Percentiles rank a stretch among this genome's conserved stretches.
These are phyloP conservation scores for Palythoa caribaeorum DNA, from an alignment of 92 coral and sea anemone genomes.

Conservation along the genomic window DNA sequence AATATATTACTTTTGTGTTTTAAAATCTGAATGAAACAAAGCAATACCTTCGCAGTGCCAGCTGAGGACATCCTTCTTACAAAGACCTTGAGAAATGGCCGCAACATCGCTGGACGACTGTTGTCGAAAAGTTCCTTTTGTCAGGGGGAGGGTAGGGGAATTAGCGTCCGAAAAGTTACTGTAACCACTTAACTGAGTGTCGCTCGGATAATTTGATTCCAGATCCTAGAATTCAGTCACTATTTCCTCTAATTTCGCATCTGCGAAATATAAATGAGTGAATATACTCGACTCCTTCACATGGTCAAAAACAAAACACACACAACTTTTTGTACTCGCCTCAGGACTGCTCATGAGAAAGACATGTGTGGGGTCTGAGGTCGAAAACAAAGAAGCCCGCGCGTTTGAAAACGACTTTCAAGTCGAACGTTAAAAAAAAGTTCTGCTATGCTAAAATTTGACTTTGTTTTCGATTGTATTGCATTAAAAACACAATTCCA, in stretches of 20 bases:
- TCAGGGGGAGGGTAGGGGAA: background rate
- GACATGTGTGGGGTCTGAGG: constrained; percentile 4
- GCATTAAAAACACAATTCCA: background rate
- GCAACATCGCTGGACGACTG: background rate
- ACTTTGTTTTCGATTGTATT: background rate
- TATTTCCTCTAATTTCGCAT: background rate
- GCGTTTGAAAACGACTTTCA: constrained; percentile 30
- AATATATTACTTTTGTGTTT: background rate
- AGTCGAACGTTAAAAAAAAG: background rate
- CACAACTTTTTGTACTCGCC: background rate
- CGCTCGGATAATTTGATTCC: too few relatives aligned
- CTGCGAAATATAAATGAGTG: background rate
- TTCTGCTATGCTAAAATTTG: background rate
- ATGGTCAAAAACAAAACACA: background rate
- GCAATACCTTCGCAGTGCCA: background rate
- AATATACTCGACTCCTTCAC: background rate
- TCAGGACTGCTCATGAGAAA: background rate
- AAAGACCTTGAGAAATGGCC: background rate
- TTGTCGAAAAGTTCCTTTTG: background rate
- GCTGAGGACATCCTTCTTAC: background rate
- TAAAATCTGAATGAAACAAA: background rate
- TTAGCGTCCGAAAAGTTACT: too few relatives aligned
- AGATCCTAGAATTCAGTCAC: too few relatives aligned
- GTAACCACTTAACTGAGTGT: too few relatives aligned
- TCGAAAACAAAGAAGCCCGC: constrained; percentile 24